These are phyloP conservation scores for Ceyx erithaca DNA, from an alignment of 2,797 vertebrate species.

Conservation along the genomic window DNA sequence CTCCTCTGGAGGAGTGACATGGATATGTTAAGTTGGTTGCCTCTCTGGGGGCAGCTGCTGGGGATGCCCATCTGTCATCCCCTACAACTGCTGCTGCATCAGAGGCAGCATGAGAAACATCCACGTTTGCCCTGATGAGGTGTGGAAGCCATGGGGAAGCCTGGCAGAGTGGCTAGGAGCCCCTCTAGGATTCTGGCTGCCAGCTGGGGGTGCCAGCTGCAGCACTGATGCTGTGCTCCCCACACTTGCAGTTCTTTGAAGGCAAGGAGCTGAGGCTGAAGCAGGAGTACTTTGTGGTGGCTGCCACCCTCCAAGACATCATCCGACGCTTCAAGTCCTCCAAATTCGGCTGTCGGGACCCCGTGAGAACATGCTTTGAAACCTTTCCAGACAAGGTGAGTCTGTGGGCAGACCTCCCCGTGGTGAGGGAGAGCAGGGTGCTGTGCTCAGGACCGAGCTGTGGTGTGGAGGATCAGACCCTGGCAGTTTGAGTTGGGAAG, in stretches of 20 bases:
- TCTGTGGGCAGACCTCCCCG: not conserved
- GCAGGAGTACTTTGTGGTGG: slow-evolving; percentile 98
- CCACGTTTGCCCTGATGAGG: not conserved
- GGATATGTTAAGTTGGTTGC: not conserved
- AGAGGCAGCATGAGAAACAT: not conserved
- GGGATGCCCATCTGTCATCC: not conserved
- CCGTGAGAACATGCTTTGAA: slow-evolving; percentile 91
- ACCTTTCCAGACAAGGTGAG: slow-evolving; percentile 93
- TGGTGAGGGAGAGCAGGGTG: not conserved
- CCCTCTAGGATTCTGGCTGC: not conserved
- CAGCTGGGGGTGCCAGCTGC: not conserved
- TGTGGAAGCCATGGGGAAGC: not conserved
- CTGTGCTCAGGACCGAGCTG: not conserved
- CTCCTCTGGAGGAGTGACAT: not conserved
- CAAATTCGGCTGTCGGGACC: slow-evolving; percentile 94
- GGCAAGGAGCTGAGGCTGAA: slow-evolving; percentile 97
- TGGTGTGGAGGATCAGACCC: not conserved
- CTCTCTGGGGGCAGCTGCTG: not conserved
- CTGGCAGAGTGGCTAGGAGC: rapidly evolving
- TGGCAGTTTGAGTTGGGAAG: not conserved
- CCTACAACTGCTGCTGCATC: not conserved
- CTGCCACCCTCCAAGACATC: slow-evolving; percentile 97
- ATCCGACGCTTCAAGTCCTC: slow-evolving; percentile 97
- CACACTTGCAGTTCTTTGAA: slow-evolving; percentile 90
- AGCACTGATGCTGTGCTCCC: not conserved